Conservation (phyloP, 2,113 vertebrate species). For the Myiozetetes cayanensis region DNA sequence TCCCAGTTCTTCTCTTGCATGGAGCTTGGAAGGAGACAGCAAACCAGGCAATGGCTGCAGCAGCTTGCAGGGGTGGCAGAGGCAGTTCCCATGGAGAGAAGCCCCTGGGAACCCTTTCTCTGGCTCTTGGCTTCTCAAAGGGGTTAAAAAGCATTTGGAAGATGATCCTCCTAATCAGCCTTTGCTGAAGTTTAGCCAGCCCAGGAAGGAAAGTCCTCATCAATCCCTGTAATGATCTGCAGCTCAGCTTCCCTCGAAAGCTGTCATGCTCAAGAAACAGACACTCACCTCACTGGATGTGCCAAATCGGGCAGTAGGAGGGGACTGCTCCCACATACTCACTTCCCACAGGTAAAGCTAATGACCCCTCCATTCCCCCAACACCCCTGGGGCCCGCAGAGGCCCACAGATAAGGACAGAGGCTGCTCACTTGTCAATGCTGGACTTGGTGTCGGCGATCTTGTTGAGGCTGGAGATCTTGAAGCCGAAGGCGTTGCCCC, state of each 20-base stretch:
- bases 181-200: background rate
- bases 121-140: background rate
- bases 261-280: background rate
- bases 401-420: background rate
- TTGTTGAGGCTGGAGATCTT: slow-evolving; percentile 98
- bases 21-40: background rate
- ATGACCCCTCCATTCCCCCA: background rate
- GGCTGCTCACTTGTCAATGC: slow-evolving; percentile 94
- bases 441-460: slow-evolving; percentile 98
- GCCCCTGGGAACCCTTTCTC: background rate
- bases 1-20: background rate
- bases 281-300: background rate
- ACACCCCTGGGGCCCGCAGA: fast-evolving
- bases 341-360: background rate
- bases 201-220: background rate
- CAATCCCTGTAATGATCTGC: background rate
- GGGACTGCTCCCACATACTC: background rate
- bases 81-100: background rate
- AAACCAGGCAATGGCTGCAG: background rate
- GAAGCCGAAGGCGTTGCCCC: slow-evolving; percentile 96
- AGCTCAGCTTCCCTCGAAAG: background rate
- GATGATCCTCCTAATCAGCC: background rate
- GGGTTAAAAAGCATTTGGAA: background rate
- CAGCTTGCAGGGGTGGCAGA: background rate
- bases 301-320: background rate